Conservation (phyloP, 2,797 vertebrate genomes). For the Muscicapa comitata region DNA sequence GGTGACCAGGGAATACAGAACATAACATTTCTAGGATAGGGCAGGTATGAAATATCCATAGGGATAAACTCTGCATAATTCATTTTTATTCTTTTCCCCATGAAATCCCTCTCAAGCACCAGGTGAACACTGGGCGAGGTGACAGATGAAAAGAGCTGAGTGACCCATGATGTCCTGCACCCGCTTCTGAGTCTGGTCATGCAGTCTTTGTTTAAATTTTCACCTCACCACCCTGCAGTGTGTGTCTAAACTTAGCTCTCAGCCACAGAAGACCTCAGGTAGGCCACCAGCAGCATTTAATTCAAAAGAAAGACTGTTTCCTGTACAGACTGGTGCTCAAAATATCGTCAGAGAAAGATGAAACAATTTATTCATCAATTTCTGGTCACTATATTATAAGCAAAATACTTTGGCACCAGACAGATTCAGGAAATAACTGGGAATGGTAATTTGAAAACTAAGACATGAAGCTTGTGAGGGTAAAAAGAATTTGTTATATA, state of each 20-base stretch:
- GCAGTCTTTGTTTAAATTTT: neutral
- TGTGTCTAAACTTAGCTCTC: slow-evolving; percentile 26
- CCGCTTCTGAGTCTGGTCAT: neutral
- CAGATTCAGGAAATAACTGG: neutral
- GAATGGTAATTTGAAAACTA: neutral
- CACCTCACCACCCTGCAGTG: neutral
- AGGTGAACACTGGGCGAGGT: fast-evolving
- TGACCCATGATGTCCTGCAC: neutral
- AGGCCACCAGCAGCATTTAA: slow-evolving; percentile 8
- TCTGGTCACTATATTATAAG: neutral
- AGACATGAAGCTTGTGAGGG: neutral
- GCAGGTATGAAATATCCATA: neutral
- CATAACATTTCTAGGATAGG: neutral
- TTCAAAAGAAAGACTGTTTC: slow-evolving; percentile 22
- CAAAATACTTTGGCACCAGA: neutral
- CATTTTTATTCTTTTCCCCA: neutral
- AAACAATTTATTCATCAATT: slow-evolving; percentile 20
- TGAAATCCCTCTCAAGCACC: neutral
- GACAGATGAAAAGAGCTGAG: neutral
- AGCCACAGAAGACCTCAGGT: neutral
- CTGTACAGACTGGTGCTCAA: neutral
- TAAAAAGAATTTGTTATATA: neutral
- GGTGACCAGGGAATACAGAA: neutral
- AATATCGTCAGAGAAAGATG: neutral
- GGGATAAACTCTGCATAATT: neutral